These are phyloP conservation scores for Azemiops feae DNA, from an alignment of 2,113 vertebrate species.

Conservation along the genomic window DNA sequence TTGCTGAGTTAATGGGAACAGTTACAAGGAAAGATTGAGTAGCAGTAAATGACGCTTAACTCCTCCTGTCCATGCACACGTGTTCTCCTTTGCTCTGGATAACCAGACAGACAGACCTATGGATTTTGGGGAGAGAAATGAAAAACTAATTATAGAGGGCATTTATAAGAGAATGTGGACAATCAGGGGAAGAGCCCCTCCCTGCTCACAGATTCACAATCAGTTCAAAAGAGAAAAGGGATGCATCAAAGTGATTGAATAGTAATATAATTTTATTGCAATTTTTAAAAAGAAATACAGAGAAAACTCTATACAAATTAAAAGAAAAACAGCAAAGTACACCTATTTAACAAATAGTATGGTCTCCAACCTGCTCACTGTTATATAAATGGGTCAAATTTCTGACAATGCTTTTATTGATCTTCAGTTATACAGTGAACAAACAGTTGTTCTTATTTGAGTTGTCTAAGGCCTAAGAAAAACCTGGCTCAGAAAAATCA, in stretches of 20 bases:
- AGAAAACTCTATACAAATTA: not conserved
- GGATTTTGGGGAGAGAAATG: not conserved
- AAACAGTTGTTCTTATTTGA: not conserved
- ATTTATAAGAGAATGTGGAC: not conserved
- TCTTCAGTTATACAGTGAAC: not conserved
- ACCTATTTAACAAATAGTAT: not conserved
- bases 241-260: not conserved
- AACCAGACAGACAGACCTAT: not conserved
- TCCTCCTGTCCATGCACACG: not conserved
- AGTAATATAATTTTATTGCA: not conserved
- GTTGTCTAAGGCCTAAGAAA: not conserved
- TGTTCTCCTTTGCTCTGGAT: not conserved
- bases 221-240: not conserved
- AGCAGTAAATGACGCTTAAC: not conserved
- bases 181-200: not conserved
- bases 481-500: not conserved
- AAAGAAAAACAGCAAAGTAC: not conserved
- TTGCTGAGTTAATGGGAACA: not conserved
- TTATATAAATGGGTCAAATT: not conserved
- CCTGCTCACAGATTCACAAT: not conserved
- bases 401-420: not conserved
- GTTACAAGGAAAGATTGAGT: not conserved
- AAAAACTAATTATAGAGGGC: not conserved
- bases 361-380: not conserved
- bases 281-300: not conserved